phyloP scores from a whole-genome alignment of 2,113 vertebrate genomes.

The Elephantulus edwardii region DNA sequence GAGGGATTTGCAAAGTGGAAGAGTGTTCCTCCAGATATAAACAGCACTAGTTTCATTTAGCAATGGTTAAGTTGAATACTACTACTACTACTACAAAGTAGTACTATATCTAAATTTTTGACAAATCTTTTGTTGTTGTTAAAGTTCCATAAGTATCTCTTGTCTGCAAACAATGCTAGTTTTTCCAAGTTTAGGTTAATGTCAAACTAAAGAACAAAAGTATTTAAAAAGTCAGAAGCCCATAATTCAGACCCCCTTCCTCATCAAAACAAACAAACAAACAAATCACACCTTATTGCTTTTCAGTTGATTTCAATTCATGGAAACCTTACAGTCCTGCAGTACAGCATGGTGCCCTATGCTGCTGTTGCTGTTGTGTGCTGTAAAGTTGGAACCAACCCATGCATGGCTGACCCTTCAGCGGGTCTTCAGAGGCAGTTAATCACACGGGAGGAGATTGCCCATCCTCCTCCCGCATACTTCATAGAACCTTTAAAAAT shows the following conservation, averaged over 20 bases:
- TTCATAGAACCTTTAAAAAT: too few relatives aligned
- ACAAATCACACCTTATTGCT: not conserved
- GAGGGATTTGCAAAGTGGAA: too few relatives aligned
- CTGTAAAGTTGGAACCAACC: too few relatives aligned
- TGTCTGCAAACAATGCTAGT: not conserved
- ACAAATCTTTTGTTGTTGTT: conserved; percentile 22
- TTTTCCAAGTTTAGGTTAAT: conserved; percentile 41
- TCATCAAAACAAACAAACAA: not conserved
- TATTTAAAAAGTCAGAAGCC: not conserved
- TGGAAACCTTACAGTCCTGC: not conserved
- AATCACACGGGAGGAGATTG: too few relatives aligned
- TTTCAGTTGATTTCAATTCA: not conserved
- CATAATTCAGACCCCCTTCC: not conserved
- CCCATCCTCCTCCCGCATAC: too few relatives aligned
- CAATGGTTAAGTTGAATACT: too few relatives aligned
- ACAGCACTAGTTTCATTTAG: too few relatives aligned
- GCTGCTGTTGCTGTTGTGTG: too few relatives aligned
- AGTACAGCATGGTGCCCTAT: not conserved
- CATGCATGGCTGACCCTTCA: too few relatives aligned
- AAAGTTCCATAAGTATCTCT: conserved; percentile 11
- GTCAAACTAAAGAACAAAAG: conserved; percentile 29
- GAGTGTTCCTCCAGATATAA: too few relatives aligned
- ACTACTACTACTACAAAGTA: conserved; percentile 4
- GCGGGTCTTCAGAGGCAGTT: too few relatives aligned
- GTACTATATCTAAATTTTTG: not conserved